Percentiles rank a stretch among this genome's conserved stretches.
These are phyloP conservation scores for Thalpophila matura DNA, from an alignment of 2,888 invertebrate genomes.

Conservation along the genomic window DNA sequence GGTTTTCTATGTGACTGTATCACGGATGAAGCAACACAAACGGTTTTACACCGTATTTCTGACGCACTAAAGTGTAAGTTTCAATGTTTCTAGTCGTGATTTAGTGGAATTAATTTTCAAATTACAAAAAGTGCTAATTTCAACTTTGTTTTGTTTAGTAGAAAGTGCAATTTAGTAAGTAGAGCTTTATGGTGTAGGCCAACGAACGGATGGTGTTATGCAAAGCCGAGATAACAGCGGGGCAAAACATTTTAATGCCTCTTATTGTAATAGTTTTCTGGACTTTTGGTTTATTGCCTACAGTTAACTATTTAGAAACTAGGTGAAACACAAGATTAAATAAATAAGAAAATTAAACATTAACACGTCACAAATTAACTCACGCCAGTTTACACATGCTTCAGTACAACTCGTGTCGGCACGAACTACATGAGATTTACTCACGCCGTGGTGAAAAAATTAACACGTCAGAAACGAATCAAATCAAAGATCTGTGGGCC, in stretches of 20 bases:
- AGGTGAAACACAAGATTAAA: constrained; percentile 33
- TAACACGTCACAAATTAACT: constrained; percentile 20
- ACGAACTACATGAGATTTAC: neutral
- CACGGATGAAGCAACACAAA: constrained; percentile 33
- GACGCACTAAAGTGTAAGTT: neutral
- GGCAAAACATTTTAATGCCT: constrained; percentile 61
- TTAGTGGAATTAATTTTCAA: constrained; percentile 49
- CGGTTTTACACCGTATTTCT: neutral
- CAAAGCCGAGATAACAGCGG: constrained; percentile 51
- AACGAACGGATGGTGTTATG: constrained; percentile 60
- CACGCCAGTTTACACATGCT: constrained; percentile 23
- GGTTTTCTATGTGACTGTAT: constrained; percentile 57
- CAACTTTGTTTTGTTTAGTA: neutral
- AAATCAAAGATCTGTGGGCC: too few relatives aligned
- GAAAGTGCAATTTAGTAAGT: constrained; percentile 27
- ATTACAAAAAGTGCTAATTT: constrained; percentile 1
- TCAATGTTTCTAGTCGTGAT: neutral
- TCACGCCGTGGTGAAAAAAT: neutral
- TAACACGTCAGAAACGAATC: too few relatives aligned
- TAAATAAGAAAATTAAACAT: constrained; percentile 43
- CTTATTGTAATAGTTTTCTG: constrained; percentile 58
- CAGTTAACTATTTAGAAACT: constrained; percentile 36
- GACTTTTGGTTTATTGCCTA: constrained; percentile 44
- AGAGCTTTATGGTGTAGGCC: constrained; percentile 22
- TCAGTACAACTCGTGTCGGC: neutral